Evolutionary conservation across 2,888 invertebrate genomes (phyloP), one percentile per base, ranked within the genome.

Genomic region (Agrypnus murinus): DNA sequence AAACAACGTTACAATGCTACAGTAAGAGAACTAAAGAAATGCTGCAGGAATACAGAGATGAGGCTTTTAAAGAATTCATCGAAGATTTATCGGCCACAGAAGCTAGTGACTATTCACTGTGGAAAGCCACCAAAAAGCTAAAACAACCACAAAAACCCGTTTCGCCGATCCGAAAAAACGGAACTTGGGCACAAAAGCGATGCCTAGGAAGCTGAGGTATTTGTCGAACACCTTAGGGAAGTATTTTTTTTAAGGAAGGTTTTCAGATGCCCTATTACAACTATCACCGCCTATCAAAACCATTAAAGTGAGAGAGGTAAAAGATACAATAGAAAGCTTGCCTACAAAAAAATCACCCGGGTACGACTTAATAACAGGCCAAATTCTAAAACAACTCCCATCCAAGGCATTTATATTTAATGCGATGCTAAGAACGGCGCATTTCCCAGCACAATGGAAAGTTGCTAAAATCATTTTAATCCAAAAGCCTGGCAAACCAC

Each of bases 391-490:
- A 48, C 6, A 48, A 48, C n/a, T 48, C 7, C 48, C 19, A 48
- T 5, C 31, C 7, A 48, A 17, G n/a, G 48, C 48, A 19, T 14
- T 19, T 8, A 48, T 48, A 48, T 48, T 48, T 48, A 48, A 48
- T 12, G 48, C 48, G 15, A 48, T 48, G 7, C 19, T 48, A 48
- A 48, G 48, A 53, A 31, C 32, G 25, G 32, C 31, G 6, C 32
- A 53, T 31, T 53, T 53, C 53, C 31, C 53, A 32, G 53, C 31
- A 25, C 53, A 53, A 53, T 53, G 32, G 5, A 53, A 25, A 32
- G 31, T 46, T 15, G 46, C 46, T 3, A 25, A 53, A 53, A 53
- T 19, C 7, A 53, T 53, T 6, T 7, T 31, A 31, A 32, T 48
- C 8, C 48, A 14, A 48, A 48, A 48, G 19, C 17, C 48, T 17